phyloP scores from a whole-genome alignment of 2,113 vertebrate genomes.

The Passer domesticus region DNA sequence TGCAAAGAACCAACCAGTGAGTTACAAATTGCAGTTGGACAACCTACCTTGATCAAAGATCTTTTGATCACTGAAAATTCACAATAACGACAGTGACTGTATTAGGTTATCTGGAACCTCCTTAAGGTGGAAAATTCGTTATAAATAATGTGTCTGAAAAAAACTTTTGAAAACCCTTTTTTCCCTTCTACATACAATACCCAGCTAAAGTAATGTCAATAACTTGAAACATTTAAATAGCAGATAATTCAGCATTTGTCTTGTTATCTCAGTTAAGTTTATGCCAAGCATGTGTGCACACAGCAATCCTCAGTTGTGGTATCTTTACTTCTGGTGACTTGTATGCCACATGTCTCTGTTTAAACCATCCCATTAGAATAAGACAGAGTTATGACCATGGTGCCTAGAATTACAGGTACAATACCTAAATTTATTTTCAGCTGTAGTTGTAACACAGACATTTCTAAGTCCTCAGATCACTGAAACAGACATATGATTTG shows the following conservation, averaged over 20 bases:
- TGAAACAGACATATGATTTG: neutral
- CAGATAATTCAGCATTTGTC: neutral
- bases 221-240: neutral
- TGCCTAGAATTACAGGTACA: neutral
- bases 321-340: neutral
- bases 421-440: neutral
- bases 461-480: neutral
- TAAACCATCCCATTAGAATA: neutral
- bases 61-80: conserved; percentile 34
- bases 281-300: neutral
- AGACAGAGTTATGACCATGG: neutral
- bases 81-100: neutral
- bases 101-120: neutral
- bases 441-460: neutral
- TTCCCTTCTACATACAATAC: neutral
- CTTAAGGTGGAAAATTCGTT: neutral
- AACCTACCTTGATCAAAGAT: neutral
- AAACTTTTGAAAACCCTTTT: neutral
- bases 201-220: neutral
- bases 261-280: neutral
- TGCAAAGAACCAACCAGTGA: neutral
- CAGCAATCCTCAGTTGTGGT: neutral
- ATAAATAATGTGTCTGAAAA: neutral
- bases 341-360: neutral
- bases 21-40: neutral